A percentile compares a stretch with the other conserved stretches of the same genome.
Conservation (phyloP, 2,113 vertebrate species). For the Callipepla squamata region DNA sequence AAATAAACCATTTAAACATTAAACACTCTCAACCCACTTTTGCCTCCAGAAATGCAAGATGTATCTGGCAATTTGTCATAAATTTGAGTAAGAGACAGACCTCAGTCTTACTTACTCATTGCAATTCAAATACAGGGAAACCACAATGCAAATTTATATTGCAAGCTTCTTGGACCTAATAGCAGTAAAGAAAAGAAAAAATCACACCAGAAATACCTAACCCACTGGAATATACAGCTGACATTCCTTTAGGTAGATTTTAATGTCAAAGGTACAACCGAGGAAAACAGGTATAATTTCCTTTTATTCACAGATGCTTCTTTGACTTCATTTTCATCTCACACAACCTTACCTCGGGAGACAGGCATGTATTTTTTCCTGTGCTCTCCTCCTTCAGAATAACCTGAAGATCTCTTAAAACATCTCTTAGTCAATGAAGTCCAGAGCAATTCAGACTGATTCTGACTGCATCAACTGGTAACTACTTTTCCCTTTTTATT, state of each 20-base stretch:
- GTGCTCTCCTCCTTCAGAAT: background rate
- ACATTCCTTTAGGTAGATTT: background rate
- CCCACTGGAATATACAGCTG: background rate
- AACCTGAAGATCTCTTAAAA: background rate
- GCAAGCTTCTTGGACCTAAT: background rate
- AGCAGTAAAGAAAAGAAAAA: background rate
- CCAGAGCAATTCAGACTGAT: background rate
- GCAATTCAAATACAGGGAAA: background rate
- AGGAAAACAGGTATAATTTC: background rate
- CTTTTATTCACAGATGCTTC: background rate
- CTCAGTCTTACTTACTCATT: background rate
- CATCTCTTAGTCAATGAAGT: background rate
- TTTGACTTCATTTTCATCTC: background rate
- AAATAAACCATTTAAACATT: conserved; percentile 20
- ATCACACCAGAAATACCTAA: background rate
- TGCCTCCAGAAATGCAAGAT: conserved; percentile 4
- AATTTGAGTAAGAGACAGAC: background rate
- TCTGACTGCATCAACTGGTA: background rate
- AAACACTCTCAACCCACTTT: background rate
- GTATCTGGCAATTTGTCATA: background rate
- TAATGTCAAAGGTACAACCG: background rate
- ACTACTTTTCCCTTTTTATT: background rate
- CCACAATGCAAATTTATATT: background rate
- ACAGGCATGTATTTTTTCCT: background rate
- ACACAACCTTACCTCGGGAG: background rate